phyloP scores from a whole-genome alignment of 2,888 invertebrate genomes.

The Diloba caeruleocephala region DNA sequence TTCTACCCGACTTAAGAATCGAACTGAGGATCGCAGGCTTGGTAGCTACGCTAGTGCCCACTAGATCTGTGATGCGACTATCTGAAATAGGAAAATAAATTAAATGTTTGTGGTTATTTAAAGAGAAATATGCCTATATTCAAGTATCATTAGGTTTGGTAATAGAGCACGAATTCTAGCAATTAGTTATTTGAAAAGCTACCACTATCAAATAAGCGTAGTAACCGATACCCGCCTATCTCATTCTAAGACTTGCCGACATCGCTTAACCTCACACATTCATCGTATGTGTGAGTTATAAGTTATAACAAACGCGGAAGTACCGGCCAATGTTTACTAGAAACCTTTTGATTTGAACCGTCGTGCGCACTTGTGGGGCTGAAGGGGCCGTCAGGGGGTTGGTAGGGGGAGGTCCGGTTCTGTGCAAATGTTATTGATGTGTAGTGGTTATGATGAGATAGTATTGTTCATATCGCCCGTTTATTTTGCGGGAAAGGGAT shows the following conservation, averaged over 20 bases:
- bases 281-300: constrained; percentile 47
- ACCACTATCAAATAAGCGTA: too few relatives aligned
- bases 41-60: too few relatives aligned
- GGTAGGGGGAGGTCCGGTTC: constrained; percentile 53
- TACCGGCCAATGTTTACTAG: constrained; percentile 66
- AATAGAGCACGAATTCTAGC: too few relatives aligned
- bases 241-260: constrained; percentile 20
- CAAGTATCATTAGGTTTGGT: too few relatives aligned
- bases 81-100: too few relatives aligned
- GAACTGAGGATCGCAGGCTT: too few relatives aligned
- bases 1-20: too few relatives aligned
- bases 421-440: constrained; percentile 74
- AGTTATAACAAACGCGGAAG: constrained; percentile 61
- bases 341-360: constrained; percentile 72
- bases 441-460: constrained; percentile 65
- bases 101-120: too few relatives aligned
- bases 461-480: constrained; percentile 68
- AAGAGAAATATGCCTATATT: too few relatives aligned
- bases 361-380: constrained; percentile 68
- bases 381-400: constrained; percentile 21
- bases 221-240: constrained; percentile 3
- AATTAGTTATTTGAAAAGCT: too few relatives aligned
- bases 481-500: constrained; percentile 60
- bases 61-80: too few relatives aligned
- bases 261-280: constrained; percentile 24